A percentile compares a stretch with the other conserved stretches of the same genome.
phyloP scores from a whole-genome alignment of 2,113 vertebrate species.

The Spilogale gracilis region DNA sequence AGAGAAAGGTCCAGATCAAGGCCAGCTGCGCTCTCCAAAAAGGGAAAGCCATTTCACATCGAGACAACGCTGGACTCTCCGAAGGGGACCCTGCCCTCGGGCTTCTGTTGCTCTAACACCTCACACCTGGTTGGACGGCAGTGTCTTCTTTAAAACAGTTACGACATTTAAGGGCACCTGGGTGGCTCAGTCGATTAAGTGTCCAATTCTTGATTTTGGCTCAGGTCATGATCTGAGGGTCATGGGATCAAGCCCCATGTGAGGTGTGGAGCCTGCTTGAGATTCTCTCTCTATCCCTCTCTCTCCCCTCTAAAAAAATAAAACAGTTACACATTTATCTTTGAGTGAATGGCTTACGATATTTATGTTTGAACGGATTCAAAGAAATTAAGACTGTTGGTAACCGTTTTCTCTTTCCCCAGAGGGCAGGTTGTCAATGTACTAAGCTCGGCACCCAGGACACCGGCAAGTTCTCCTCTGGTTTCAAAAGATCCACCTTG shows the following conservation, averaged over 20 bases:
- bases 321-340: background rate
- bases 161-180: background rate
- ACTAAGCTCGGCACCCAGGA: background rate
- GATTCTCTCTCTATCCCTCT: background rate
- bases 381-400: background rate
- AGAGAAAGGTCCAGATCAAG: background rate
- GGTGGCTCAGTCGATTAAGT: background rate
- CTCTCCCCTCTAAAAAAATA: background rate
- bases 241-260: background rate
- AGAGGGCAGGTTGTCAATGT: background rate
- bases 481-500: background rate
- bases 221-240: background rate
- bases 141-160: background rate
- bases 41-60: background rate
- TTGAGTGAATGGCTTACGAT: background rate
- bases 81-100: background rate
- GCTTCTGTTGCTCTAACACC: background rate
- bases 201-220: background rate
- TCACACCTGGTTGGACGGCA: background rate
- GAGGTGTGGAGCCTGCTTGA: background rate
- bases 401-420: background rate
- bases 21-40: accelerated
- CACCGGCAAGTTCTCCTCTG: background rate
- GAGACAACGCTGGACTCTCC: background rate
- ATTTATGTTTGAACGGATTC: background rate